phyloP scores from a whole-genome alignment of 2,888 invertebrate species.

The Rhagium mordax region DNA sequence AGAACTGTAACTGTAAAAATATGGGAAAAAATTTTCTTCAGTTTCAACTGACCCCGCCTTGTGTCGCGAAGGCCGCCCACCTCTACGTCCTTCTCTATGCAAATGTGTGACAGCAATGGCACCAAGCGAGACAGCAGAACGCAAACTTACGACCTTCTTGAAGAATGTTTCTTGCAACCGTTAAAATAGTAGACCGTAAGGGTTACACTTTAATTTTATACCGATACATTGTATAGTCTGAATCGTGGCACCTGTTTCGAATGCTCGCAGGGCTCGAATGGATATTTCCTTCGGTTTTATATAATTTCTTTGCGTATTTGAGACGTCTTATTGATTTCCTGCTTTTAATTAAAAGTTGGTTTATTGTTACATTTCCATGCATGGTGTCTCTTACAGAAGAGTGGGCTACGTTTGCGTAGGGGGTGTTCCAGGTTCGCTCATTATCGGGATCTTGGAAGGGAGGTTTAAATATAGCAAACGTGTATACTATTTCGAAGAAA shows the following conservation, averaged over 20 bases:
- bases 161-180: constrained; percentile 23
- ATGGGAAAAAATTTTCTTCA: too few relatives aligned
- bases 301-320: not conserved
- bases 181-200: constrained; percentile 17
- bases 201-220: constrained; percentile 24
- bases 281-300: constrained; percentile 2
- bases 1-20: too few relatives aligned
- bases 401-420: not conserved
- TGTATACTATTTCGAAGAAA: too few relatives aligned
- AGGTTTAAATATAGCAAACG: too few relatives aligned
- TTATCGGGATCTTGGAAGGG: too few relatives aligned
- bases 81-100: constrained; percentile 12
- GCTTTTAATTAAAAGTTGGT: constrained; percentile 30
- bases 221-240: constrained; percentile 5
- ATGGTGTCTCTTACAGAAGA: not conserved
- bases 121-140: not conserved
- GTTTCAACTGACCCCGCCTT: not conserved
- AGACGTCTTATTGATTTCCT: constrained; percentile 33
- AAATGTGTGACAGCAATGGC: not conserved
- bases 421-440: too few relatives aligned
- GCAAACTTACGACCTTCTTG: constrained; percentile 17
- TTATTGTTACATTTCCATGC: not conserved
- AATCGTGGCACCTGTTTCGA: constrained; percentile 1
- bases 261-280: not conserved
- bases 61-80: not conserved